Conservation (phyloP, 2,888 invertebrate species). For the Alviniconcha strummeri region DNA sequence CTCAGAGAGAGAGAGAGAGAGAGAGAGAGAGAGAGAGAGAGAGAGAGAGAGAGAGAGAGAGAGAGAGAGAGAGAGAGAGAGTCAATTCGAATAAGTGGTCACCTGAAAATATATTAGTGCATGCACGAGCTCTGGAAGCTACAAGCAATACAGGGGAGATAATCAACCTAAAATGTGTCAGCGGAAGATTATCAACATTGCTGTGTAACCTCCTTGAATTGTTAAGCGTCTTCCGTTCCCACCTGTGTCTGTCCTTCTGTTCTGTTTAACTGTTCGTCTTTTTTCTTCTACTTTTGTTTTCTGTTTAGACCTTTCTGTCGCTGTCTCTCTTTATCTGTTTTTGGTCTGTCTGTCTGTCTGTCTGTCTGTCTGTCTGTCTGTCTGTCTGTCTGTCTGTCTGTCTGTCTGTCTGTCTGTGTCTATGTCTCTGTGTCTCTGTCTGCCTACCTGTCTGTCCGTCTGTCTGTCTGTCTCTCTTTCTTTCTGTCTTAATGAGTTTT, state of each 20-base stretch:
- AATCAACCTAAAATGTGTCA: too few relatives aligned
- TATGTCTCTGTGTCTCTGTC: not conserved
- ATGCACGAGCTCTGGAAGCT: too few relatives aligned
- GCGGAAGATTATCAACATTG: too few relatives aligned
- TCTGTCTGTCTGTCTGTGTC: constrained; percentile 8
- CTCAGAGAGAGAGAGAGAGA: too few relatives aligned
- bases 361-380: not conserved
- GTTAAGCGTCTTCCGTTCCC: not conserved
- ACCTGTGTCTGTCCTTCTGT: not conserved
- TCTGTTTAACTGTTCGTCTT: not conserved
- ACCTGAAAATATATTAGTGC: too few relatives aligned
- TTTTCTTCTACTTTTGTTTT: not conserved
- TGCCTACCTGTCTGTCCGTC: not conserved
- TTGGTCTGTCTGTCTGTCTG: constrained; percentile 2
- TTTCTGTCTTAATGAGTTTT: not conserved
- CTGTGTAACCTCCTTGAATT: too few relatives aligned
- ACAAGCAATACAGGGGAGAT: too few relatives aligned
- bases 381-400: not conserved
- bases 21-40: too few relatives aligned
- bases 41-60: too few relatives aligned
- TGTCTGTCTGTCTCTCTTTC: constrained; percentile 1
- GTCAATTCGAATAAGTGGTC: too few relatives aligned
- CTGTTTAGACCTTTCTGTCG: not conserved
- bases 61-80: too few relatives aligned
- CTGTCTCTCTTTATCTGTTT: not conserved